phyloP scores from a whole-genome alignment of 1,140 invertebrate species.

The Leptoteleia sp. region DNA sequence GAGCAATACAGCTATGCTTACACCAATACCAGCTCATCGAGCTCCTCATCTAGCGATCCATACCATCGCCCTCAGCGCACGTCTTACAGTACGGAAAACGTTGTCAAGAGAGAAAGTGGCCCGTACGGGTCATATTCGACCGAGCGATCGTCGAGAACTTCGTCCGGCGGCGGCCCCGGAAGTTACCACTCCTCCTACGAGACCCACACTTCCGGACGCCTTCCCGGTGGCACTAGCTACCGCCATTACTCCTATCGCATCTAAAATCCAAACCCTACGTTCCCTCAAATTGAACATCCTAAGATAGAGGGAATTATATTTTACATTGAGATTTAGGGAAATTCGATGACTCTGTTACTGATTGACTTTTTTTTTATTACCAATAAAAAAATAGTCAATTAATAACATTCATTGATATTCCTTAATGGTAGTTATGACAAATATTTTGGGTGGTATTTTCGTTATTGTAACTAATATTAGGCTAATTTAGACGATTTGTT shows the following conservation, averaged over 20 bases:
- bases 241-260: constrained; percentile 92
- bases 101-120: constrained; percentile 84
- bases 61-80: constrained; percentile 83
- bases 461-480: constrained; percentile 9
- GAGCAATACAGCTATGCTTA: constrained; percentile 92
- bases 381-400: neutral
- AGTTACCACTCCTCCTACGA: constrained; percentile 89
- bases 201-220: constrained; percentile 86
- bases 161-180: constrained; percentile 86
- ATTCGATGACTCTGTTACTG: constrained; percentile 7
- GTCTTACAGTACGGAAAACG: constrained; percentile 83
- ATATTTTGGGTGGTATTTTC: constrained; percentile 9
- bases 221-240: constrained; percentile 90
- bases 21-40: constrained; percentile 83
- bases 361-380: constrained; percentile 8
- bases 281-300: constrained; percentile 40
- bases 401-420: constrained; percentile 17
- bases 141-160: constrained; percentile 85
- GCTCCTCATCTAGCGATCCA: constrained; percentile 81
- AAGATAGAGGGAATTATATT: constrained; percentile 29
- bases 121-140: constrained; percentile 86
- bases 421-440: constrained; percentile 35
- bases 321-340: constrained; percentile 12
- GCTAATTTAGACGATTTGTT: neutral
- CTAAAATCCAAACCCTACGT: constrained; percentile 78